Evolutionary conservation across 2,888 invertebrate genomes (phyloP).

Genomic region (Cyaniris semiargus): DNA sequence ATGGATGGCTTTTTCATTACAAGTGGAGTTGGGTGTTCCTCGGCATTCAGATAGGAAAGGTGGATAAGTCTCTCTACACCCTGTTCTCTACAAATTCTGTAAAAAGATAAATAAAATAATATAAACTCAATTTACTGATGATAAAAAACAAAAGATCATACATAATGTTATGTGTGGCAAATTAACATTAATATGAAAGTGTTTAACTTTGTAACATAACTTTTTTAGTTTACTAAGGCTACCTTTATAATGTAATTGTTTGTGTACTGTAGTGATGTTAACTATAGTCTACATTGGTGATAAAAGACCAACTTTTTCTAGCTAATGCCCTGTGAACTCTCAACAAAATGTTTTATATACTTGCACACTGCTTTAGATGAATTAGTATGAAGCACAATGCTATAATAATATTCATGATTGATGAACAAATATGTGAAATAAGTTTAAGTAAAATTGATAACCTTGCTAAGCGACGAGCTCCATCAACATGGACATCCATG

Average conservation of each 20-base stretch:
- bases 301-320: too few species aligned
- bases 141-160: neutral
- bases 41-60: constrained; percentile 92
- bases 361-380: too few species aligned
- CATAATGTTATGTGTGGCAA: too few species aligned
- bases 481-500: constrained; percentile 92
- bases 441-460: constrained; percentile 43
- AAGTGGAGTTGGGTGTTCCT: constrained; percentile 84
- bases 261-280: too few species aligned
- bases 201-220: too few species aligned
- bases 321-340: too few species aligned
- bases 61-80: constrained; percentile 97
- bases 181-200: too few species aligned
- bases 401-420: neutral
- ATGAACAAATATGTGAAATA: neutral
- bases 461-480: constrained; percentile 91
- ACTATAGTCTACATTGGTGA: too few species aligned
- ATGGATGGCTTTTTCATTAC: constrained; percentile 87
- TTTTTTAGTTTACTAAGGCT: too few species aligned
- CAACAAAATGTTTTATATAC: too few species aligned
- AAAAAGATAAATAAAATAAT: constrained; percentile 38
- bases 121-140: neutral
- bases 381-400: neutral
- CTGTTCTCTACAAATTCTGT: constrained; percentile 82
- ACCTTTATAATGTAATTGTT: too few species aligned